phyloP scores from a whole-genome alignment of 2,113 vertebrate species.

The Tapirus terrestris region DNA sequence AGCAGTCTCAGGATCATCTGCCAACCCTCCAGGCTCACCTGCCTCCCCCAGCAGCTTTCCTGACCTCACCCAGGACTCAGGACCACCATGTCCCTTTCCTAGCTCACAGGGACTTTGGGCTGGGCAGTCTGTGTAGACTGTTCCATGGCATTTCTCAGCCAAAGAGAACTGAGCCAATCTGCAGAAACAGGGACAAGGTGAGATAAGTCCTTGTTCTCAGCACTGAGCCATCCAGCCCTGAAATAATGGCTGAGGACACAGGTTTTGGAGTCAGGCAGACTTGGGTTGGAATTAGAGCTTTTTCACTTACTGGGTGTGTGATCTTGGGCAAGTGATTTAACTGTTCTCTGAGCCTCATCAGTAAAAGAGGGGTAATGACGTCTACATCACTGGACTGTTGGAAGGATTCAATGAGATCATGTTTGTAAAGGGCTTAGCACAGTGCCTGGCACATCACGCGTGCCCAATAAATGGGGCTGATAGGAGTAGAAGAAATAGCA shows the following conservation, averaged over 20 bases:
- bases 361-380: neutral
- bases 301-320: neutral
- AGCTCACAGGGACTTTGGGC: neutral
- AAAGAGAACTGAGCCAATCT: neutral
- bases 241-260: neutral
- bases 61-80: neutral
- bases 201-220: neutral
- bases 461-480: neutral
- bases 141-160: neutral
- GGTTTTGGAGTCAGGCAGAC: neutral
- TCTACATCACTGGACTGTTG: neutral
- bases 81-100: accelerated
- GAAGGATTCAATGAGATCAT: neutral
- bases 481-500: neutral
- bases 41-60: neutral
- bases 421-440: neutral
- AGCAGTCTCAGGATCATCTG: neutral
- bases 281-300: neutral
- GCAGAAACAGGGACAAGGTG: neutral
- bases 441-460: neutral
- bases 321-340: neutral
- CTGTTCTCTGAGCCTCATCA: neutral
- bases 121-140: neutral
- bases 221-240: neutral
- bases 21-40: neutral